Conservation (phyloP, 2,888 invertebrate species). For the Sphaerophoria taeniata region DNA sequence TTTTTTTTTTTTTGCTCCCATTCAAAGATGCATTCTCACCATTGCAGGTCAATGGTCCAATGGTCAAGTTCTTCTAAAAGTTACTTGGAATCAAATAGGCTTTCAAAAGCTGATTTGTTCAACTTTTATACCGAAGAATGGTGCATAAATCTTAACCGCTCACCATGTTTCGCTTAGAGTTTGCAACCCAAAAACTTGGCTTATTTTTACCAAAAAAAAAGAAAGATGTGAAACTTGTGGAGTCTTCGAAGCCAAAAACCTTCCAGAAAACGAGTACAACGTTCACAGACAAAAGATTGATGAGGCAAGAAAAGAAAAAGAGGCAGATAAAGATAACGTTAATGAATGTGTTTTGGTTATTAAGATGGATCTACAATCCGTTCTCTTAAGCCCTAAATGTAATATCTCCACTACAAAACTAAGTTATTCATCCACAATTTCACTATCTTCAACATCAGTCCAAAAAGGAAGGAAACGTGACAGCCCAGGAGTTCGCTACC, state of each 20-base stretch:
- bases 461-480: too few relatives aligned
- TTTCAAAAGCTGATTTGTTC: constrained; percentile 16
- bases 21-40: constrained; percentile 7
- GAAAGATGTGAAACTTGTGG: constrained; percentile 7
- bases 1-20: constrained; percentile 8
- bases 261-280: not conserved
- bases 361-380: constrained; percentile 81
- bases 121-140: constrained; percentile 21
- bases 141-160: constrained; percentile 20
- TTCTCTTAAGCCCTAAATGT: constrained; percentile 4
- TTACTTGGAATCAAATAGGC: constrained; percentile 28
- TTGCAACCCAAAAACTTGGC: constrained; percentile 19
- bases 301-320: constrained; percentile 2
- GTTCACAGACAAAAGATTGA: not conserved
- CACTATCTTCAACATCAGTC: too few relatives aligned
- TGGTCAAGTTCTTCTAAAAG: constrained; percentile 23
- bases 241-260: not conserved
- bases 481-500: too few relatives aligned
- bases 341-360: not conserved
- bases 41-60: too few relatives aligned
- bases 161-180: constrained; percentile 18
- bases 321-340: not conserved
- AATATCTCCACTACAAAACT: too few relatives aligned
- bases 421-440: too few relatives aligned
- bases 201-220: not conserved